Percentiles rank a stretch among this genome's conserved stretches.
phyloP scores from a whole-genome alignment of 2,888 invertebrate genomes.

The Trilocha varians region DNA sequence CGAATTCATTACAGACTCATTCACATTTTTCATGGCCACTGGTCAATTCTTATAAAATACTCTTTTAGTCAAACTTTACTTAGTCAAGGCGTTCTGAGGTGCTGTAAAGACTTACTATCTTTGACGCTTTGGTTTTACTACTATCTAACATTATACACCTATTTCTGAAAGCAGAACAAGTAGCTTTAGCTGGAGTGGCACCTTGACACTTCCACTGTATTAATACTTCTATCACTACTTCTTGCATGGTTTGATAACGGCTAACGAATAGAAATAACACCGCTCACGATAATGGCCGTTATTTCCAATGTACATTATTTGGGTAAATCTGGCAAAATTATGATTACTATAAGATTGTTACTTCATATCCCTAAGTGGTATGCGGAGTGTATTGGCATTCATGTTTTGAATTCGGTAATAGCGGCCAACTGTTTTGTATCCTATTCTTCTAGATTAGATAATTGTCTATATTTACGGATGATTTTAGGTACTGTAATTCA shows the following conservation, averaged over 20 bases:
- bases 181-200: conserved; percentile 47
- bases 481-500: conserved; percentile 12
- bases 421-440: conserved; percentile 49
- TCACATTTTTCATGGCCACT: conserved; percentile 8
- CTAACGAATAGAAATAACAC: conserved; percentile 50
- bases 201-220: conserved; percentile 41
- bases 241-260: conserved; percentile 58
- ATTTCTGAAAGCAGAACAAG: conserved; percentile 14
- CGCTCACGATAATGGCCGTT: conserved; percentile 57
- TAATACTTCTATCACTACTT: conserved; percentile 33
- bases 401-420: conserved; percentile 49
- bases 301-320: conserved; percentile 48
- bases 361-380: conserved; percentile 32
- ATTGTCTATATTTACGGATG: conserved; percentile 11
- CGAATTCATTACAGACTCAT: conserved; percentile 20
- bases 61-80: background rate
- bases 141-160: conserved; percentile 10
- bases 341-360: conserved; percentile 14
- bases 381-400: conserved; percentile 43
- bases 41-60: too few relatives aligned
- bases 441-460: conserved; percentile 11
- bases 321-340: conserved; percentile 71
- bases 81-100: background rate
- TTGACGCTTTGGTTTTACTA: conserved; percentile 22
- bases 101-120: background rate